phyloP scores from a whole-genome alignment of 92 coral and sea anemone species.

The Hydrozoanthus gracilis region DNA sequence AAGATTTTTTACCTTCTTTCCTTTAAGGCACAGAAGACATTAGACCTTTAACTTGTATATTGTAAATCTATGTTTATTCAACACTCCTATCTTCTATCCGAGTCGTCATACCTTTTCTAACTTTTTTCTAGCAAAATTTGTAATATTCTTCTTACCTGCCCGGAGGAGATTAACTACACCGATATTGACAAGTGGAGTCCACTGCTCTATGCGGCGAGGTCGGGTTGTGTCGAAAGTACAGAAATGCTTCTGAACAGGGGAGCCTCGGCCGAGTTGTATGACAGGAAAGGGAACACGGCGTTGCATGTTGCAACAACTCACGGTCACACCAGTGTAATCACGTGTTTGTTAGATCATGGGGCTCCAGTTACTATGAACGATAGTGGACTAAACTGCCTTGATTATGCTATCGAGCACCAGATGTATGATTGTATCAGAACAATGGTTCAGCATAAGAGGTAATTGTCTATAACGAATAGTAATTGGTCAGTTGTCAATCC shows the following conservation, averaged over 20 bases:
- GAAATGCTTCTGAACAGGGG: constrained; percentile 64
- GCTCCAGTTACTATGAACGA: constrained; percentile 41
- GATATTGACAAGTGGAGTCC: constrained; percentile 37
- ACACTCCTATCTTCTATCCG: no score
- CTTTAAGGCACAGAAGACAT: no score
- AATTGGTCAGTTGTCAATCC: no score
- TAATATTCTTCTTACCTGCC: neutral
- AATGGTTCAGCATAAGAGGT: constrained; percentile 65
- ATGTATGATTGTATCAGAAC: constrained; percentile 50
- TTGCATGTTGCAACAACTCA: constrained; percentile 68
- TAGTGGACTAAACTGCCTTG: constrained; percentile 62
- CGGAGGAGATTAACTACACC: neutral
- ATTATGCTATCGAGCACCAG: constrained; percentile 66
- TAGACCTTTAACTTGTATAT: no score
- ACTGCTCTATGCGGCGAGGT: constrained; percentile 25
- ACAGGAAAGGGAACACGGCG: constrained; percentile 72
- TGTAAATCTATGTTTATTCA: no score
- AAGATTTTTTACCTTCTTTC: no score
- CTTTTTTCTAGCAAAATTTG: constrained; percentile 11
- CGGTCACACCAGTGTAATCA: constrained; percentile 56
- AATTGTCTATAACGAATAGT: neutral
- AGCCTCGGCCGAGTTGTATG: constrained; percentile 61
- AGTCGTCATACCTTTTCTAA: no score
- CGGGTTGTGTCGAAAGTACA: constrained; percentile 26
- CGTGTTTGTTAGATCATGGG: constrained; percentile 58